Evolutionary conservation across 2,888 invertebrate species (phyloP).

Genomic region (Druceiella hillmani): DNA sequence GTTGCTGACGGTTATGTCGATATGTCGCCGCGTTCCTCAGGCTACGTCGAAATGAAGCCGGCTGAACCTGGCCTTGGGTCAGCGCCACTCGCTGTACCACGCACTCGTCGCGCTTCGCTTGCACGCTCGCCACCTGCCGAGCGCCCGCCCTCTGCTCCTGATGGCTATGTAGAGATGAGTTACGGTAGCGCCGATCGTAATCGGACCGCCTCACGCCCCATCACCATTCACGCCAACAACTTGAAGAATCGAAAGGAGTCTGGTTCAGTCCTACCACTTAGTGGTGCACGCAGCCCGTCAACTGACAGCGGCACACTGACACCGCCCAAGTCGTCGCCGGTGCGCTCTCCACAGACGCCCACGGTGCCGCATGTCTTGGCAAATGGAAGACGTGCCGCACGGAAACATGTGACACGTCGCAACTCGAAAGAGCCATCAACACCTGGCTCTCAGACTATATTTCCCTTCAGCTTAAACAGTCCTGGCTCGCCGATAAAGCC

Average conservation of each 20-base stretch:
- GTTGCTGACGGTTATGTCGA: constrained; percentile 45
- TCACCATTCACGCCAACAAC: constrained; percentile 49
- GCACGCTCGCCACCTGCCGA: constrained; percentile 14
- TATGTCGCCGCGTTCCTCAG: constrained; percentile 41
- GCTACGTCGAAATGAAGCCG: constrained; percentile 60
- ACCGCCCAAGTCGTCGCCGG: constrained; percentile 17
- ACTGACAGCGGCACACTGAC: constrained; percentile 22
- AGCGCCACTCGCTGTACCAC: constrained; percentile 16
- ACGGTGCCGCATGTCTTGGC: constrained; percentile 40
- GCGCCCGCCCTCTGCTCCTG: constrained; percentile 16
- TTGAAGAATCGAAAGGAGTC: constrained; percentile 7
- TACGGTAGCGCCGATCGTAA: constrained; percentile 33
- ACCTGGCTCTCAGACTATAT: constrained; percentile 59
- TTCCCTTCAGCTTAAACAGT: constrained; percentile 63
- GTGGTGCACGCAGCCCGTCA: constrained; percentile 19
- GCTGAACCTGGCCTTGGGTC: constrained; percentile 30
- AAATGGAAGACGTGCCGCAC: constrained; percentile 35
- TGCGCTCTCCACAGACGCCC: constrained; percentile 20
- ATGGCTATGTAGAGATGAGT: constrained; percentile 41
- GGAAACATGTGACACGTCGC: constrained; percentile 29
- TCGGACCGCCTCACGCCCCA: constrained; percentile 56
- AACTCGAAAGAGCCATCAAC: constrained; percentile 44
- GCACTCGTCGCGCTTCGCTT: constrained; percentile 18
- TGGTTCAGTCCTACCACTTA: constrained; percentile 24
- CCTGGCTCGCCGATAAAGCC: constrained; percentile 58